phyloP scores from a whole-genome alignment of 2,888 invertebrate species.

The Acanthococcus lagerstroemiae region DNA sequence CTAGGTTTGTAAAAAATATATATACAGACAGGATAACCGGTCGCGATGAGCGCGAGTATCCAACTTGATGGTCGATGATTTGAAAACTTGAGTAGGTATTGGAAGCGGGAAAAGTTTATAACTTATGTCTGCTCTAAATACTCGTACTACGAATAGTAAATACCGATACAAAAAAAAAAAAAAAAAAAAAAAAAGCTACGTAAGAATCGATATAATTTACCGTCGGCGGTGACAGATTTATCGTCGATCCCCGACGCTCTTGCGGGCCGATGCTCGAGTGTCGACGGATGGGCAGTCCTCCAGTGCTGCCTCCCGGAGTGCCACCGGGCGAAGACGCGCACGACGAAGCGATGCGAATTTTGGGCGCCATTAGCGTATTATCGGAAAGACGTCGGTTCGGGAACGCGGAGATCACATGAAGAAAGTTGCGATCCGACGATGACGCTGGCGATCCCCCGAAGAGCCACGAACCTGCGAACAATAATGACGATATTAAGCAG shows the following conservation, averaged over 20 bases:
- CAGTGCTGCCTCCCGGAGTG: conserved; percentile 59
- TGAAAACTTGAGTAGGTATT: too few species aligned
- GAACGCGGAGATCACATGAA: conserved; percentile 71
- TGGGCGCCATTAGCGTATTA: conserved; percentile 80
- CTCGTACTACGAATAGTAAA: too few species aligned
- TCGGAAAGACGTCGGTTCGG: conserved; percentile 81
- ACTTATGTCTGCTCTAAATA: too few species aligned
- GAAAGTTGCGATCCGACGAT: conserved; percentile 76
- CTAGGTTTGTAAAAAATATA: too few species aligned
- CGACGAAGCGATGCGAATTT: conserved; percentile 78
- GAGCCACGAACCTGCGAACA: conserved; percentile 61
- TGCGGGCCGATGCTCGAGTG: conserved; percentile 88
- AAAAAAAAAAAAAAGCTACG: too few species aligned
- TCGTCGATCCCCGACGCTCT: conserved; percentile 71
- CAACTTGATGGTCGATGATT: too few species aligned
- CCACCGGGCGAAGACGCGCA: conserved; percentile 70
- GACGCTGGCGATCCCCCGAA: conserved; percentile 73
- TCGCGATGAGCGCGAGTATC: too few species aligned
- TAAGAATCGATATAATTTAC: conserved; percentile 62
- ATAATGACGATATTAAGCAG: neutral
- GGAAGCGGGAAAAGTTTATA: too few species aligned
- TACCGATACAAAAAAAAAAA: too few species aligned
- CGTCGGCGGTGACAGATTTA: conserved; percentile 79
- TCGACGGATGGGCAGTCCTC: conserved; percentile 71
- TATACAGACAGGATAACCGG: too few species aligned